phyloP scores from a whole-genome alignment of 2,797 vertebrate genomes.

The Cyprinodon diabolis region DNA sequence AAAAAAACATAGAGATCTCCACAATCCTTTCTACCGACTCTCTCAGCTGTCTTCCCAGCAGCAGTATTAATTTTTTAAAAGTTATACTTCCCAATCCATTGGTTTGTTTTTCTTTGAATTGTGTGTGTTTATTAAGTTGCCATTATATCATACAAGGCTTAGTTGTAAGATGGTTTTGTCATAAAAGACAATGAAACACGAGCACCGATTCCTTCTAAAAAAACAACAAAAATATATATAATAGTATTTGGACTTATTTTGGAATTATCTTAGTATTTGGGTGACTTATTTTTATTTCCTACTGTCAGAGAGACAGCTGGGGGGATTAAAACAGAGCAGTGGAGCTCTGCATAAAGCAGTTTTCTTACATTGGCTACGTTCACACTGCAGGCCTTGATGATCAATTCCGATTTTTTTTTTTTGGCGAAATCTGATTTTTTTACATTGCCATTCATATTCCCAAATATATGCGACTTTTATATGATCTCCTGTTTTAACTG shows the following conservation, averaged over 20 bases:
- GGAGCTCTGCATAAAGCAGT: background rate
- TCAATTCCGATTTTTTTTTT: no score
- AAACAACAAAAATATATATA: background rate
- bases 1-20: background rate
- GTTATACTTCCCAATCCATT: background rate
- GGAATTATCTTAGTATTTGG: background rate
- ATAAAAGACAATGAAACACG: no score
- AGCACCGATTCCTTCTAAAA: no score
- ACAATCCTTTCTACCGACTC: rapidly evolving
- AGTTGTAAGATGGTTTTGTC: no score
- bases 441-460: no score
- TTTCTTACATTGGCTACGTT: background rate
- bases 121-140: background rate
- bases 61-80: background rate
- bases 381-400: no score
- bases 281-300: background rate
- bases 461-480: no score
- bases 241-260: background rate
- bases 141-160: no score
- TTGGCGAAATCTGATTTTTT: no score
- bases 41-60: background rate
- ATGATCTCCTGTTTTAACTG: no score
- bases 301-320: background rate
- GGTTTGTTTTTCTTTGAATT: background rate
- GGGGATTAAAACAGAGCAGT: background rate